A percentile compares a stretch with the other conserved stretches of the same genome.
Evolutionary conservation across 2,888 invertebrate genomes (phyloP).

Genomic region (Coremacera marginata): DNA sequence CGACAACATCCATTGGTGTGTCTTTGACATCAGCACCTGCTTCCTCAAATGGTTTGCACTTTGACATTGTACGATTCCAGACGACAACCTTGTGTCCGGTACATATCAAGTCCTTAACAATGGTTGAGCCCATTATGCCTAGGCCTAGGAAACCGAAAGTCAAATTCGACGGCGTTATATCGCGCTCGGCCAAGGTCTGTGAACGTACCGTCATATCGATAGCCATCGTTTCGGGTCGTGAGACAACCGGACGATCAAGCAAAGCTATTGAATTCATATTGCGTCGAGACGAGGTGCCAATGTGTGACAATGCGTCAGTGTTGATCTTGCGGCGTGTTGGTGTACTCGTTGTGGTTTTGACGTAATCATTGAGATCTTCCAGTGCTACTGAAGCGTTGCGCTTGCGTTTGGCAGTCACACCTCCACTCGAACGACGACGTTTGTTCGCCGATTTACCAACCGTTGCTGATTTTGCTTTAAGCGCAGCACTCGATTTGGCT

Average conservation of each 20-base stretch:
- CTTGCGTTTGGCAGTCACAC: conserved; percentile 66
- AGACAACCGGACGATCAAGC: conserved; percentile 66
- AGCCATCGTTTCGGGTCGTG: conserved; percentile 78
- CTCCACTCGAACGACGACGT: conserved; percentile 55
- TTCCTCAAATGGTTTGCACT: conserved; percentile 87
- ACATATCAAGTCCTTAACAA: conserved; percentile 93
- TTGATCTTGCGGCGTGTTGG: conserved; percentile 58
- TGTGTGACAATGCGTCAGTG: conserved; percentile 55
- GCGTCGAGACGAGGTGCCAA: conserved; percentile 57
- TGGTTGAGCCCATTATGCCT: conserved; percentile 94
- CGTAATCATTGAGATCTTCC: conserved; percentile 51
- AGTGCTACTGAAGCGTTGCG: conserved; percentile 71
- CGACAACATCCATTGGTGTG: conserved; percentile 93
- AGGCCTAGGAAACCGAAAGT: conserved; percentile 96
- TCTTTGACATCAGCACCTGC: conserved; percentile 88
- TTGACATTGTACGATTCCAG: conserved; percentile 93
- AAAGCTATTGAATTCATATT: conserved; percentile 64
- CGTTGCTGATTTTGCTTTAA: conserved; percentile 41
- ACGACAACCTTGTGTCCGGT: conserved; percentile 94
- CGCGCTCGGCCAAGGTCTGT: conserved; percentile 83
- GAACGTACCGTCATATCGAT: conserved; percentile 83
- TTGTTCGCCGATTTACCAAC: conserved; percentile 54
- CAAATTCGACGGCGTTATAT: conserved; percentile 86
- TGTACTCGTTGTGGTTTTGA: conserved; percentile 53
- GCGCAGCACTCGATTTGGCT: conserved; percentile 46